phyloP scores from a whole-genome alignment of 2,113 vertebrate genomes.

The Brachyhypopomus gauderio region DNA sequence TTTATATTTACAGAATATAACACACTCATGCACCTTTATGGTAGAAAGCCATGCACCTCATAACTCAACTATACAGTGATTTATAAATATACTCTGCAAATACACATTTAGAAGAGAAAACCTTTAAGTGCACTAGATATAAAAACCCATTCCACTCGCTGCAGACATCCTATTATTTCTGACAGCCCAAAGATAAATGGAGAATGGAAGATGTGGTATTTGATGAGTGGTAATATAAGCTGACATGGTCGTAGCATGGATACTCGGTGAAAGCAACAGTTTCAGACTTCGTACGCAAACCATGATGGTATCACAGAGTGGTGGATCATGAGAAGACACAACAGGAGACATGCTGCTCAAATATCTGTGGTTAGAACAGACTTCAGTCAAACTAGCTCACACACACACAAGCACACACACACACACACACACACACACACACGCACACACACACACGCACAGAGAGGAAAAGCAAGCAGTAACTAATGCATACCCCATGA shows the following conservation, averaged over 20 bases:
- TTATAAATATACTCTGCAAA: neutral
- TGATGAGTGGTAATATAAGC: neutral
- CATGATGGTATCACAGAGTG: neutral
- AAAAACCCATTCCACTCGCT: neutral
- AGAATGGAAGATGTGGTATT: neutral
- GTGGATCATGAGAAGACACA: neutral
- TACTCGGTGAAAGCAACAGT: neutral
- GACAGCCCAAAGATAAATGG: neutral
- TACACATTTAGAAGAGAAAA: neutral
- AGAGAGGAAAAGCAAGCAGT: constrained; percentile 42
- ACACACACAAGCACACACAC: neutral
- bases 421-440: constrained; percentile 11
- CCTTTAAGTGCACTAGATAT: neutral
- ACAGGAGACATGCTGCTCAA: neutral
- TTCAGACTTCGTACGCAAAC: neutral
- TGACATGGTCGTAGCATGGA: neutral
- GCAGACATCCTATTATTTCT: too few relatives aligned
- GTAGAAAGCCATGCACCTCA: neutral
- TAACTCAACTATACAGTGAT: neutral
- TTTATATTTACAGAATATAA: neutral
- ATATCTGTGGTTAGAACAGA: neutral
- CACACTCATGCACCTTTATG: neutral
- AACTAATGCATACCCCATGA: constrained; percentile 90
- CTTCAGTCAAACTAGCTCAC: neutral
- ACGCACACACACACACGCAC: neutral